Percentiles rank a stretch among this genome's conserved stretches.
Conservation (phyloP, 2,113 vertebrate genomes). For the Cyrtonyx montezumae region DNA sequence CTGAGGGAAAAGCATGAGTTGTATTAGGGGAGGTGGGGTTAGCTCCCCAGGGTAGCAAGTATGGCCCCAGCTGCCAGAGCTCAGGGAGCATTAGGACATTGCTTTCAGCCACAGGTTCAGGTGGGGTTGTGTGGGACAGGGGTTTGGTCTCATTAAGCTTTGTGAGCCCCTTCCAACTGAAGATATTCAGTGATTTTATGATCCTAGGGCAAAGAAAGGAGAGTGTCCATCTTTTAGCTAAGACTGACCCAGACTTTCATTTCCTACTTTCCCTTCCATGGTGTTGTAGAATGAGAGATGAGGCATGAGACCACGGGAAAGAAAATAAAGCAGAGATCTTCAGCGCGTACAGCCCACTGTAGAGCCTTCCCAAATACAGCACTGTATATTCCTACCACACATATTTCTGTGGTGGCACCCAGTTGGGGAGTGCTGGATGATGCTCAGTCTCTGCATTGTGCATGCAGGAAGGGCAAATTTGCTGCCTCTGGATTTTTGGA, state of each 20-base stretch:
- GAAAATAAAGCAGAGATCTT: not conserved
- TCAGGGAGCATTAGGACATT: no score
- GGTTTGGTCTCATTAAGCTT: no score
- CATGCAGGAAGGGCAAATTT: slow-evolving; percentile 52
- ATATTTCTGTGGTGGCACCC: not conserved
- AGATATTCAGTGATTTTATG: no score
- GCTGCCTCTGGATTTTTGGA: slow-evolving; percentile 61
- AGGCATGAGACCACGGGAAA: not conserved
- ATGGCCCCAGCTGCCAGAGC: no score
- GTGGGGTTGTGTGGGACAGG: no score
- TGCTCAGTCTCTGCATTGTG: not conserved
- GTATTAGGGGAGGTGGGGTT: no score
- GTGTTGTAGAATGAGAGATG: not conserved
- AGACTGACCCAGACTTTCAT: not conserved
- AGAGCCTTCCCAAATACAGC: not conserved
- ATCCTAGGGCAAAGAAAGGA: not conserved
- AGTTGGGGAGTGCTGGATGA: not conserved
- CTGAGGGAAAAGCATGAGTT: no score
- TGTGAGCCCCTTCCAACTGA: not conserved
- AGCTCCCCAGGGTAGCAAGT: no score
- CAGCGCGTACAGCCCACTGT: not conserved
- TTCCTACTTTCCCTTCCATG: not conserved
- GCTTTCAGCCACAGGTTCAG: no score
- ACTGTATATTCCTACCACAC: not conserved
- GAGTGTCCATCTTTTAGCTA: accelerated